phyloP scores from a whole-genome alignment of 1,140 invertebrate species.

The Amyelois transitella region DNA sequence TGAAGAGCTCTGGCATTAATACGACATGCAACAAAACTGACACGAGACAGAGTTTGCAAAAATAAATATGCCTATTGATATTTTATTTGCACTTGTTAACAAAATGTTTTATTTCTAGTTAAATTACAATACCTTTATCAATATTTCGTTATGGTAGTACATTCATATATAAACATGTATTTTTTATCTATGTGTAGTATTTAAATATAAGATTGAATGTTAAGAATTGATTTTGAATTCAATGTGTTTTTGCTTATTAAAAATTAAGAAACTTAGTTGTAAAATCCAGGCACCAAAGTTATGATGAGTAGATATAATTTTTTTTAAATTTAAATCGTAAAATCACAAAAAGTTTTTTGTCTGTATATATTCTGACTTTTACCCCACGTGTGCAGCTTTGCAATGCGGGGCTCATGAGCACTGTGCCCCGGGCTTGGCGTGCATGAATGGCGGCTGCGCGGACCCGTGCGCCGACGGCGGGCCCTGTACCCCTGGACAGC shows the following conservation, averaged over 20 bases:
- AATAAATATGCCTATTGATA: constrained; percentile 33
- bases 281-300: no score
- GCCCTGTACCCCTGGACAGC: constrained; percentile 79
- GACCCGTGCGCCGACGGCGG: constrained; percentile 83
- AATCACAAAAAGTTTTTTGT: no score
- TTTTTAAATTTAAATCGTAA: no score
- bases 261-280: no score
- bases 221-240: no score
- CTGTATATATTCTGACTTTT: constrained; percentile 19
- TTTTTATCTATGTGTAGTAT: no score
- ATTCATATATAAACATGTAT: no score
- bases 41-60: constrained; percentile 70
- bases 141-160: neutral
- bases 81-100: constrained; percentile 2
- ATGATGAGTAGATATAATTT: no score
- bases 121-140: no score
- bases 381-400: constrained; percentile 80
- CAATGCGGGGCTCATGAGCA: constrained; percentile 91
- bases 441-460: constrained; percentile 83
- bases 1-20: constrained; percentile 45
- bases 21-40: constrained; percentile 57
- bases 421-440: constrained; percentile 84
- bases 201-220: no score
- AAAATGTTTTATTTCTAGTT: neutral
- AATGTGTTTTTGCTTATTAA: no score